Conservation (phyloP, 2,797 vertebrate species). For the Aplochiton taeniatus region DNA sequence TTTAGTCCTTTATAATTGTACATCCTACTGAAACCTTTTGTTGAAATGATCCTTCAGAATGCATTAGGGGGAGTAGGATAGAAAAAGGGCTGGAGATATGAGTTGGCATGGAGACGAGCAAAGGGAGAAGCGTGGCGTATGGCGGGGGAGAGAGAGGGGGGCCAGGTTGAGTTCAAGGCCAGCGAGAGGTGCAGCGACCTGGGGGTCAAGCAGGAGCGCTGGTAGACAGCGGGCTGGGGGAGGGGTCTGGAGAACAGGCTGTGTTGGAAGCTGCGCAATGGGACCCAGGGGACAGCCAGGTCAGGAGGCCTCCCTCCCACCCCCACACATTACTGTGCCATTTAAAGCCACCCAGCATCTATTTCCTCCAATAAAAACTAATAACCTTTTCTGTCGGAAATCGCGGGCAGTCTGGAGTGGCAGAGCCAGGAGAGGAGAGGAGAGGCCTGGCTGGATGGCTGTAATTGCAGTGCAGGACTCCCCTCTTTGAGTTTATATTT, state of each 20-base stretch:
- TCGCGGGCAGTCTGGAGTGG: conserved; percentile 76
- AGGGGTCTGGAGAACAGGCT: conserved; percentile 12
- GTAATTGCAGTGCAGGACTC: conserved; percentile 79
- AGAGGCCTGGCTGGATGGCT: conserved; percentile 73
- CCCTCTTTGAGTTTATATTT: conserved; percentile 75
- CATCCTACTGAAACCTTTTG: background rate
- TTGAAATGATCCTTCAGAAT: conserved; percentile 6
- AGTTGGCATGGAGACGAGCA: background rate
- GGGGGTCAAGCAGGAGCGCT: conserved; percentile 53
- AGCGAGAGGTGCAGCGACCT: conserved; percentile 48
- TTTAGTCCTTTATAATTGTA: no score
- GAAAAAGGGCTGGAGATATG: conserved; percentile 10
- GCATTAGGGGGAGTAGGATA: conserved; percentile 1
- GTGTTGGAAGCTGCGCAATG: conserved; percentile 58
- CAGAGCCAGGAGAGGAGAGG: conserved; percentile 49
- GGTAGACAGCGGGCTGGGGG: conserved; percentile 33
- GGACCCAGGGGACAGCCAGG: conserved; percentile 75
- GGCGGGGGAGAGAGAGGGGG: conserved; percentile 16
- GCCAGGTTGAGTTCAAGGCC: conserved; percentile 66
- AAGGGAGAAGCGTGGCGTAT: background rate
- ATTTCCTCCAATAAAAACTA: conserved; percentile 87
- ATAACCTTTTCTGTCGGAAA: conserved; percentile 85
- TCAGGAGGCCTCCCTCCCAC: conserved; percentile 63
- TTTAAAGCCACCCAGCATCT: conserved; percentile 83
- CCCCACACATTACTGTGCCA: conserved; percentile 73